A percentile compares a stretch with the other conserved stretches of the same genome.
phyloP scores from a whole-genome alignment of 2,888 invertebrate species.

The Dorcus parallelipipedus region DNA sequence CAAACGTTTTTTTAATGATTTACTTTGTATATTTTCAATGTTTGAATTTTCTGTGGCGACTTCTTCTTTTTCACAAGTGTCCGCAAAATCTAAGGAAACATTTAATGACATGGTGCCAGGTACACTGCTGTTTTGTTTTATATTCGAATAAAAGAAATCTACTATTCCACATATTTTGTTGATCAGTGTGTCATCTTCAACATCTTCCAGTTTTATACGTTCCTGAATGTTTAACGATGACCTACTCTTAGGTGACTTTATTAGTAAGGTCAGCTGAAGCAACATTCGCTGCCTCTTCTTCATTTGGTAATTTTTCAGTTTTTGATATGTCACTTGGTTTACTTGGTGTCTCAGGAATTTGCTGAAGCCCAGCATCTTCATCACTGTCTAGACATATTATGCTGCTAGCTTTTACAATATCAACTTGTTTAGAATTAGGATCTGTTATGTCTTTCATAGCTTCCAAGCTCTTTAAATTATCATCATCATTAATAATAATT shows the following conservation, averaged over 20 bases:
- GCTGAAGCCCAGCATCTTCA: background rate
- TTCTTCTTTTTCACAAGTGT: constrained; percentile 3
- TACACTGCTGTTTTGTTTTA: constrained; percentile 29
- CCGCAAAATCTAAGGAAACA: constrained; percentile 25
- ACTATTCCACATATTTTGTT: constrained; percentile 36
- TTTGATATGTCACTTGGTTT: background rate
- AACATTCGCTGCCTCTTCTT: constrained; percentile 18
- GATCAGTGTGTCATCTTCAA: constrained; percentile 31
- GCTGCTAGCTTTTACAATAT: constrained; percentile 2
- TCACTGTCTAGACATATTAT: constrained; percentile 10
- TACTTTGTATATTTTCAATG: background rate
- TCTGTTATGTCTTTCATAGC: background rate
- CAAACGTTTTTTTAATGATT: background rate
- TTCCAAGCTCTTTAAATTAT: constrained; percentile 16
- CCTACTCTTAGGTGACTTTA: constrained; percentile 16
- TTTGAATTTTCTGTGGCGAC: background rate
- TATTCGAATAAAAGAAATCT: constrained; percentile 34
- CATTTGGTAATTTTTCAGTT: background rate
- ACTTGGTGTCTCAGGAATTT: background rate
- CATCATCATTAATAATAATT: constrained; percentile 18
- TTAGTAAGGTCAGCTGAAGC: constrained; percentile 1
- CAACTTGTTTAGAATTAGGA: no score
- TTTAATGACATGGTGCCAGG: constrained; percentile 37
- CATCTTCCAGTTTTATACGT: constrained; percentile 34
- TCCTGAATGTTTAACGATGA: constrained; percentile 41